phyloP scores from a whole-genome alignment of 1,140 invertebrate genomes.

The Alviniconcha marisindica region DNA sequence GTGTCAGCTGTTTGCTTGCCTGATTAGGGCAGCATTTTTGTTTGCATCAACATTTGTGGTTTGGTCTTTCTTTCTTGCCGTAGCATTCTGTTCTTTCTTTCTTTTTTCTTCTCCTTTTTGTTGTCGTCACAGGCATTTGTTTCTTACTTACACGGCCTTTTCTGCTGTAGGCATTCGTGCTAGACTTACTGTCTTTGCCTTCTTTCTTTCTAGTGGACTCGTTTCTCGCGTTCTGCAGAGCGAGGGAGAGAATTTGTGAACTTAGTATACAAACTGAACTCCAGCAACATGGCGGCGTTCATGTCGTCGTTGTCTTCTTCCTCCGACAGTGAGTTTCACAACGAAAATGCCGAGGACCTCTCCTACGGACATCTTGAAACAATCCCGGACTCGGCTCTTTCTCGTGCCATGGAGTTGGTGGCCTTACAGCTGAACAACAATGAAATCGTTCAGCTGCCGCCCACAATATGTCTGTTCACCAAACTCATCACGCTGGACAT shows the following conservation, averaged over 20 bases:
- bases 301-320: slow-evolving; percentile 35
- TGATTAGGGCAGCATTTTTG: no score
- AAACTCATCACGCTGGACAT: slow-evolving; percentile 85
- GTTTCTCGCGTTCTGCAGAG: neutral
- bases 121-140: no score
- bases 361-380: slow-evolving; percentile 68
- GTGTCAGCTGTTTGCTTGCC: no score
- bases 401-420: slow-evolving; percentile 55
- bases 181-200: no score
- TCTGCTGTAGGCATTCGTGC: no score
- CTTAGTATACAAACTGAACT: neutral
- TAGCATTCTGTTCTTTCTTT: no score
- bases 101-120: no score
- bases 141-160: no score
- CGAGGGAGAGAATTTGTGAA: neutral
- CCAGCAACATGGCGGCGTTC: slow-evolving; percentile 18
- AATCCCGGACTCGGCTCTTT: slow-evolving; percentile 65
- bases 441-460: slow-evolving; percentile 70
- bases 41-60: no score
- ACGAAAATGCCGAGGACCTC: slow-evolving; percentile 69
- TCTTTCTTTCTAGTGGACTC: neutral
- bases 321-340: slow-evolving; percentile 60
- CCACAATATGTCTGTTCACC: slow-evolving; percentile 73
- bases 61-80: no score
- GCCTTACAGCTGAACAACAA: slow-evolving; percentile 74